A percentile compares a stretch with the other conserved stretches of the same genome.
phyloP scores from a whole-genome alignment of 1,140 invertebrate genomes.

The Bombus confusus region DNA sequence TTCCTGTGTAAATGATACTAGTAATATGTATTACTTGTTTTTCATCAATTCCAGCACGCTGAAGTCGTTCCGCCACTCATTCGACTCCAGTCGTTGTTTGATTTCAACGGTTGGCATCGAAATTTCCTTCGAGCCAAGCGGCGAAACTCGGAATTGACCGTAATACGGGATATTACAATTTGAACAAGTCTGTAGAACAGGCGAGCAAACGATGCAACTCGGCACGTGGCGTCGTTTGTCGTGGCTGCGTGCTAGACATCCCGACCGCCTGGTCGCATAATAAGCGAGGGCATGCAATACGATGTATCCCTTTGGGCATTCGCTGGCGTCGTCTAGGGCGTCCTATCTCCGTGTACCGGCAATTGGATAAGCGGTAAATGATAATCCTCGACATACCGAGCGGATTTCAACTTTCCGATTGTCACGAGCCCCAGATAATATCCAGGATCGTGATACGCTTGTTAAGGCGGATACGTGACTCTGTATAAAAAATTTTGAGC shows the following conservation, averaged over 20 bases:
- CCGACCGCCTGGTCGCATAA: neutral
- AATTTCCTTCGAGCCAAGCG: neutral
- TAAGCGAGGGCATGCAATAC: conserved; percentile 38
- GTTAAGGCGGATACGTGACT: neutral
- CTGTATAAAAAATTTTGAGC: too few species aligned
- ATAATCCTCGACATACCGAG: neutral
- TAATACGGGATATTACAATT: conserved; percentile 29
- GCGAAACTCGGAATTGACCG: neutral
- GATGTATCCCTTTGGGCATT: conserved; percentile 22
- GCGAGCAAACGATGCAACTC: conserved; percentile 17
- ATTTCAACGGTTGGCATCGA: neutral
- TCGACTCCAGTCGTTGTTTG: neutral
- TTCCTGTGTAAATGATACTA: too few species aligned
- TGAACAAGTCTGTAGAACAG: conserved; percentile 25
- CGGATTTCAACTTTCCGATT: neutral
- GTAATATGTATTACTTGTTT: neutral
- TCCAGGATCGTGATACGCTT: too few species aligned
- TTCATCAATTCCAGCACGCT: too few species aligned
- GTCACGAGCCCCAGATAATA: neutral
- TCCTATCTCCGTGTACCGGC: neutral
- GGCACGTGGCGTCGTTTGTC: conserved; percentile 3
- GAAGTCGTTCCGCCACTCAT: neutral
- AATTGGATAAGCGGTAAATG: conserved; percentile 21
- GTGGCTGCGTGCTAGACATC: neutral
- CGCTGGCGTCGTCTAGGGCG: neutral